Base-by-base conservation (phyloP, 2,888 invertebrate species). In the Yponomeuta evonymella region DNA sequence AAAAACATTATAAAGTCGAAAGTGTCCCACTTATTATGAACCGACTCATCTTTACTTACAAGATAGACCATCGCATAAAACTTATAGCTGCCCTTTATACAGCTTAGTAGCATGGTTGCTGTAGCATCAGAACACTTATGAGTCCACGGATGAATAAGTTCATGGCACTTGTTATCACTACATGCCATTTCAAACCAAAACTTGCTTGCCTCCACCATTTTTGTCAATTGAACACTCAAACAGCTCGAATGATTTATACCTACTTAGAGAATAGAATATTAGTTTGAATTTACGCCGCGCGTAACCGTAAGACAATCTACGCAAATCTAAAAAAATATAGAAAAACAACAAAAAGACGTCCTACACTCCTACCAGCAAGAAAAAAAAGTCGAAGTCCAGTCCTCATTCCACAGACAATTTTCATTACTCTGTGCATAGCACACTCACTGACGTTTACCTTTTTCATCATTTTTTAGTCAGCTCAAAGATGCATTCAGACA, bases 141-240 rank as follows among this genome's bases (percentile, higher is more conserved):
- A 12, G 92, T 92, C 93, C 93, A 93, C 3, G 93, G 93, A 75
- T 93, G 93, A 63, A 93, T 90, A 3, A 93, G 84, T 70, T 89
- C 86, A 70, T 80, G 76, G 73, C 93, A 93, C 6, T 78, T 78
- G 67, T 82, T 80, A 43, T 79, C 80, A 64, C 81, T 78, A 68
- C 92, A 89, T 1, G 90, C 85, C 72, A 79, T 83, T 70, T 93
- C 91, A 77, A 93, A 93, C 88, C 87, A 87, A 75, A 87, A 78
- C 75, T 92, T 93, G 80, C 93, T 93, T 4, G 92, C 90, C 77
- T 93, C 91, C 68, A 92, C 92, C 93, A 93, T 92, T 78, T 29
- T 68, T 67, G n/a, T 65, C n/a, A 29, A 30, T 12, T 30, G 30
- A 65, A 65, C 65, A 12, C 51, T 58, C 15, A 15, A 58, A 58